phyloP scores from a whole-genome alignment of 2,888 invertebrate species.

The Pyrrhia umbra region DNA sequence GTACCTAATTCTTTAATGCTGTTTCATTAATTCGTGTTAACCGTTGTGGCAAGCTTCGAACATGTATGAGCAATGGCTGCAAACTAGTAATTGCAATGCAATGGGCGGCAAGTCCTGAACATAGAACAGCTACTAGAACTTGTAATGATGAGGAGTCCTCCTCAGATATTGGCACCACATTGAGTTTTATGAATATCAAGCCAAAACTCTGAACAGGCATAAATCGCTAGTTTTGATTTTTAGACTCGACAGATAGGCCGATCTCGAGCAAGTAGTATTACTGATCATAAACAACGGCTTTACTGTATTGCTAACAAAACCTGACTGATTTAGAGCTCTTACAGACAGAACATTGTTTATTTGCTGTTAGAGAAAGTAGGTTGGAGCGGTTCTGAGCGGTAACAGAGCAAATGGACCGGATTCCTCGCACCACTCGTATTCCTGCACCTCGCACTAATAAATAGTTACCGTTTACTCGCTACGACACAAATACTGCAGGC shows the following conservation, averaged over 20 bases:
- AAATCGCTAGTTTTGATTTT: constrained; percentile 4
- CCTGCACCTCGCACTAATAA: constrained; percentile 58
- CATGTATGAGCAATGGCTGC: constrained; percentile 40
- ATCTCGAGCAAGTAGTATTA: not conserved
- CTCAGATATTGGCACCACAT: not conserved
- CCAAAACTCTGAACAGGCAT: constrained; percentile 1
- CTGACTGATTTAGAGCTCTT: constrained; percentile 34
- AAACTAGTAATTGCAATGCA: constrained; percentile 31
- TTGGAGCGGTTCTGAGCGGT: constrained; percentile 34
- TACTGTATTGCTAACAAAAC: constrained; percentile 6
- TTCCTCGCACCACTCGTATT: constrained; percentile 47
- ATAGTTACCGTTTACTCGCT: constrained; percentile 77
- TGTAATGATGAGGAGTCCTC: not conserved
- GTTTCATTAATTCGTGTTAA: constrained; percentile 17
- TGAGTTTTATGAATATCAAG: not conserved
- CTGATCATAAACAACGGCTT: constrained; percentile 28
- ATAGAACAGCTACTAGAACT: constrained; percentile 17
- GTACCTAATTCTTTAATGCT: not conserved
- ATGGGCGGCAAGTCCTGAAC: constrained; percentile 25
- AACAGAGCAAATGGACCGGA: constrained; percentile 56
- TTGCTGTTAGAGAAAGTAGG: constrained; percentile 53
- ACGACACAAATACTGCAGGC: constrained; percentile 69
- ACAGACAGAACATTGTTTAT: constrained; percentile 53
- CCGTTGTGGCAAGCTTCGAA: constrained; percentile 16
- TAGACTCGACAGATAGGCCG: constrained; percentile 1